Evolutionary conservation across 1,140 invertebrate species (phyloP).

Genomic region (Dysdera silvatica): DNA sequence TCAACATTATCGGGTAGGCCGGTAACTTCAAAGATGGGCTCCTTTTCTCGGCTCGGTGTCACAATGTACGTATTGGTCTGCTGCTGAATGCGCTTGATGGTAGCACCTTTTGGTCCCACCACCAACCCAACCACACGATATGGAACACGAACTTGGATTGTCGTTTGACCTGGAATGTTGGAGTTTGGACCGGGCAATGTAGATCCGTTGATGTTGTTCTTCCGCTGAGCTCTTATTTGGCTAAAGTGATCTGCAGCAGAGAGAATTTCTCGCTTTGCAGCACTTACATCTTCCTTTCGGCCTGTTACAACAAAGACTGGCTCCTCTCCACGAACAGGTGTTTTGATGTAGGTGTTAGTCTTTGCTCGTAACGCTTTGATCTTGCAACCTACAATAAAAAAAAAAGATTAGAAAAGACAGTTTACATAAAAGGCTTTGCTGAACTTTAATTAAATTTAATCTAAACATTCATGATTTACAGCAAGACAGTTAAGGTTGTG

Average conservation of each 20-base stretch:
- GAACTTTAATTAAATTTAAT: too few relatives aligned
- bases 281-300: slow-evolving; percentile 90
- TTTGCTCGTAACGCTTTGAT: slow-evolving; percentile 97
- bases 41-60: slow-evolving; percentile 93
- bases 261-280: slow-evolving; percentile 95
- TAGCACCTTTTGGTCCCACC: slow-evolving; percentile 96
- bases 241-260: slow-evolving; percentile 98
- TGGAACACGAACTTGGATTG: slow-evolving; percentile 94
- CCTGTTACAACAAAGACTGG: slow-evolving; percentile 99
- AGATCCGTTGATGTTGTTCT: slow-evolving; percentile 56
- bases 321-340: slow-evolving; percentile 94
- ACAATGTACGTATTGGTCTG: slow-evolving; percentile 99
- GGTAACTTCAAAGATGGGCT: slow-evolving; percentile 97
- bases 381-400: slow-evolving; percentile 77
- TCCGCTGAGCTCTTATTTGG: slow-evolving; percentile 91
- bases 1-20: slow-evolving; percentile 95
- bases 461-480: too few relatives aligned
- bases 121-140: slow-evolving; percentile 97
- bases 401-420: too few relatives aligned
- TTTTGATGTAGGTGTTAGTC: slow-evolving; percentile 99
- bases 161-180: slow-evolving; percentile 73
- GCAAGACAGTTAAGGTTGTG: too few relatives aligned
- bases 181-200: slow-evolving; percentile 34
- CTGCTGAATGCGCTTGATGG: slow-evolving; percentile 98
- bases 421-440: too few relatives aligned